These are phyloP conservation scores for Cyrtorhinus lividipennis DNA, from an alignment of 1,140 invertebrate genomes.

Conservation along the genomic window DNA sequence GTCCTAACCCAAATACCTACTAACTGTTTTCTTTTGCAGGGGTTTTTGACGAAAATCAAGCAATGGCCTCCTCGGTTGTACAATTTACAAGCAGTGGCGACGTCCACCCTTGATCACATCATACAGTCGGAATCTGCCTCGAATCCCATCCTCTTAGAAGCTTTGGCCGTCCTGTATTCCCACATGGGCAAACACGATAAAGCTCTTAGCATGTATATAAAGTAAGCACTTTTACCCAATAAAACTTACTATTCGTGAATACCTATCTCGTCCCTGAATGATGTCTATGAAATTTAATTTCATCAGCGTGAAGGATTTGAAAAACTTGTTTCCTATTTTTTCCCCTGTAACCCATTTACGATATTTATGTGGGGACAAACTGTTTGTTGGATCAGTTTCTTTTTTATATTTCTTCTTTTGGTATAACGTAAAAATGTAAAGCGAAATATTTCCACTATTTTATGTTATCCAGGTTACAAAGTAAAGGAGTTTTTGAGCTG, in stretches of 20 bases:
- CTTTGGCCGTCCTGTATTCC: slow-evolving; percentile 81
- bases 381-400: background rate
- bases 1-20: too few species aligned
- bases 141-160: slow-evolving; percentile 61
- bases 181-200: slow-evolving; percentile 84
- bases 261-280: too few species aligned
- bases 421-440: background rate
- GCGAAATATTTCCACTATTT: background rate
- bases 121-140: slow-evolving; percentile 42
- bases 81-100: slow-evolving; percentile 69
- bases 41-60: slow-evolving; percentile 75
- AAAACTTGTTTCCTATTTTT: too few species aligned
- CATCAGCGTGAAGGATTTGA: too few species aligned
- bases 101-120: slow-evolving; percentile 62
- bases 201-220: slow-evolving; percentile 81
- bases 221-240: slow-evolving; percentile 37
- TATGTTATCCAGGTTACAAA: slow-evolving; percentile 43
- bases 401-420: too few species aligned
- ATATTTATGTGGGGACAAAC: background rate
- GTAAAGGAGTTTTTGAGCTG: slow-evolving; percentile 79
- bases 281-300: too few species aligned
- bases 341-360: too few species aligned
- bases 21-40: slow-evolving; percentile 30
- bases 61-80: slow-evolving; percentile 81
- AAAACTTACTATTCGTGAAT: too few species aligned